phyloP scores from a whole-genome alignment of 2,888 invertebrate genomes.

The Standfussiana lucernea region DNA sequence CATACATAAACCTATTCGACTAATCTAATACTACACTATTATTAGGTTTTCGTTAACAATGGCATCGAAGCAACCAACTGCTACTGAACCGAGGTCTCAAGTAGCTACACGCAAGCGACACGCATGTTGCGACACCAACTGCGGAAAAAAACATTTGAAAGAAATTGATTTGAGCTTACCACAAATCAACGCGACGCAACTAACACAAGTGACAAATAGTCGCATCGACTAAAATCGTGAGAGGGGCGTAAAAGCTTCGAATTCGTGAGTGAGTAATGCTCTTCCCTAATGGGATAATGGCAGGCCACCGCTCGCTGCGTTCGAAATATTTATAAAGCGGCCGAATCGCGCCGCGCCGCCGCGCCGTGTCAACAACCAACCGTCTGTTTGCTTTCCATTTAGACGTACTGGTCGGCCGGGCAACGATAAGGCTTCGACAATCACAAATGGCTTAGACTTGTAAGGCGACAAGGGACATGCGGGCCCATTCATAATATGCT shows the following conservation, averaged over 20 bases:
- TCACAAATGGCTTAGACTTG: constrained; percentile 57
- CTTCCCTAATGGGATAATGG: constrained; percentile 89
- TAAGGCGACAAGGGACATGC: constrained; percentile 46
- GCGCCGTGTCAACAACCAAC: constrained; percentile 83
- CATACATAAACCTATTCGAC: background rate
- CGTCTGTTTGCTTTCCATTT: constrained; percentile 86
- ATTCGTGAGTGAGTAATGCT: constrained; percentile 87
- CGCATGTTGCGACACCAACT: background rate
- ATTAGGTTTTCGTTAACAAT: constrained; percentile 34
- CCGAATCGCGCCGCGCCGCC: constrained; percentile 81
- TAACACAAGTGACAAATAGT: constrained; percentile 6
- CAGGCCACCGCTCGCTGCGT: constrained; percentile 77
- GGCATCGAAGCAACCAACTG: constrained; percentile 48
- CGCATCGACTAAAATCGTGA: constrained; percentile 6
- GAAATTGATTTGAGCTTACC: background rate
- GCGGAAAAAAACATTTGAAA: background rate
- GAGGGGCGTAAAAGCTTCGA: constrained; percentile 78
- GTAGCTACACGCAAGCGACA: background rate
- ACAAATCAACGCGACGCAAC: background rate
- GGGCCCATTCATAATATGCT: constrained; percentile 42
- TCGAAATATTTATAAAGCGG: constrained; percentile 89
- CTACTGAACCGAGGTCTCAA: constrained; percentile 43
- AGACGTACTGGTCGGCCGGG: constrained; percentile 75
- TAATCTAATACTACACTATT: constrained; percentile 10
- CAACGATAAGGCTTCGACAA: constrained; percentile 77